Evolutionary conservation across 2,888 invertebrate genomes (phyloP), one percentile per base, ranked within the genome.

Genomic region (Melitaea athalia): DNA sequence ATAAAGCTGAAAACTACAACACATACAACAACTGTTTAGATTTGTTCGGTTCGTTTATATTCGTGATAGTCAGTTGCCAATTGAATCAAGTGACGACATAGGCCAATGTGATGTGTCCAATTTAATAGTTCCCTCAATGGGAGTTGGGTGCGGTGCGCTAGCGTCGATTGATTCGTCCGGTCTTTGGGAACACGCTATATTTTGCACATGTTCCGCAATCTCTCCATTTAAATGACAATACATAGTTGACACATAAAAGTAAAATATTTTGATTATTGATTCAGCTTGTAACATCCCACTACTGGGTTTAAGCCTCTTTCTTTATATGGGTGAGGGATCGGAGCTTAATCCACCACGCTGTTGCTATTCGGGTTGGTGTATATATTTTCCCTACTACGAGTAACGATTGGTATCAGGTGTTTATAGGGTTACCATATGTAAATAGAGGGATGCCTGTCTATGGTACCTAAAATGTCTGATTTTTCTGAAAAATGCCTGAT

Each of bases 111-210:
- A 67, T 71, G 76, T 74, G 77, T 78, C 81, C 81, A 85, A 85
- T 86, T n/a, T 84, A 84, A 81, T 72, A 75, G 79, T 78, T 83
- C 86, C 85, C 86, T 83, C 81, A 77, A 81, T 81, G 79, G 82
- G 78, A 83, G 80, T 79, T 79, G 88, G 87, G 89, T 85, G 83
- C 82, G 82, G 78, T 84, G 82, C 83, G 83, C 81, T 75, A 75
- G 84, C 84, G 85, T 77, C 84, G 91, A 92, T 92, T 92, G 90
- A 77, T 79, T 89, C 91, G 82, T 92, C 92, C 92, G 91, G 91
- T 86, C 82, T 77, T 76, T 78, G 79, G 80, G 81, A 82, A 81
- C 78, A 76, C 75, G 79, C 78, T 79, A 79, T 79, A 78, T 81
- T n/a, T 80, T 83, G 81, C 81, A 80, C 82, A 80, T 82, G 85